These are phyloP conservation scores for Avahi laniger DNA, from an alignment of 2,797 vertebrate genomes.

Conservation along the genomic window DNA sequence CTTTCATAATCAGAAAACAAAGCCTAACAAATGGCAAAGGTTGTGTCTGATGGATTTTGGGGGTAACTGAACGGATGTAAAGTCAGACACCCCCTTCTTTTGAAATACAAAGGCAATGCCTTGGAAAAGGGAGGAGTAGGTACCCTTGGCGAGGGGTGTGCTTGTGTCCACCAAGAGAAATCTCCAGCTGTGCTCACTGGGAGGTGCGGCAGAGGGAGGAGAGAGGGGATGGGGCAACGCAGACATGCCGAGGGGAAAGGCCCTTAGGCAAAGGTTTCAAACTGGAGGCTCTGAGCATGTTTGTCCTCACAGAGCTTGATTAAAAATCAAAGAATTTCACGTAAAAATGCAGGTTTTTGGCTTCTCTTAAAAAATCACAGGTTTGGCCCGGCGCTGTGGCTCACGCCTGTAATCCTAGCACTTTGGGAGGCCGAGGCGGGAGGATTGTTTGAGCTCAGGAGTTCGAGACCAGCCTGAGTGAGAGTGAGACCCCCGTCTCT, in stretches of 20 bases:
- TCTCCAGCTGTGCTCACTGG: neutral
- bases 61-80: neutral
- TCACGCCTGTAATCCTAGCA: too few species aligned
- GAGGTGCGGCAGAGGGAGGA: neutral
- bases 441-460: too few species aligned
- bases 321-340: neutral
- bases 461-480: too few species aligned
- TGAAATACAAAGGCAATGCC: neutral
- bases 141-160: neutral
- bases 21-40: neutral
- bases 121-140: neutral
- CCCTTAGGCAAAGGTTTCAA: neutral
- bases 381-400: too few species aligned
- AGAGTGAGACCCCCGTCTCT: too few species aligned
- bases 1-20: neutral
- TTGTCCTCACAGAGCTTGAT: neutral
- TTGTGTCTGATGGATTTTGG: neutral
- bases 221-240: neutral
- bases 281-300: accelerated
- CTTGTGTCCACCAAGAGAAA: neutral
- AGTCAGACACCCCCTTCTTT: neutral
- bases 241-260: neutral
- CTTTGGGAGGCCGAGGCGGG: too few species aligned
- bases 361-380: neutral
- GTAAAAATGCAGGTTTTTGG: neutral